Conservation (phyloP, 2,797 vertebrate species). For the Spinibarbus caldwelli region DNA sequence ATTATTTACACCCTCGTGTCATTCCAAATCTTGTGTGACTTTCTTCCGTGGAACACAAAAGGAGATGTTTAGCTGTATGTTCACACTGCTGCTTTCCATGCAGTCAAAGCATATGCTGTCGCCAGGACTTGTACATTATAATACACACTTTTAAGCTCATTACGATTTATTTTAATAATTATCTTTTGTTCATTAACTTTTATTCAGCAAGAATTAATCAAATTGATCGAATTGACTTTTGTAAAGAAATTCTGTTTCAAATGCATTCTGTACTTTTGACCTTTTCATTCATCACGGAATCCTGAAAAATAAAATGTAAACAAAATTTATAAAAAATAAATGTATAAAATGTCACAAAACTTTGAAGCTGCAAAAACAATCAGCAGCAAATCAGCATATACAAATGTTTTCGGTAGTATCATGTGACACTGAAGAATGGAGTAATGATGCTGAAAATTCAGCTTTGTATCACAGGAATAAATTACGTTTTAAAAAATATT, state of each 20-base stretch:
- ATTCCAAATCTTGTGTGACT: background rate
- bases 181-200: background rate
- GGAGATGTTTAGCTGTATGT: background rate
- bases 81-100: background rate
- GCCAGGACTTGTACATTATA: background rate
- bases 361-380: too few relatives aligned
- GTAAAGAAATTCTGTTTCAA: background rate
- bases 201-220: background rate
- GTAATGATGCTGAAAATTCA: background rate
- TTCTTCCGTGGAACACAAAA: background rate
- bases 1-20: too few relatives aligned
- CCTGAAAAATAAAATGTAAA: background rate
- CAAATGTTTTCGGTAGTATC: background rate
- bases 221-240: background rate
- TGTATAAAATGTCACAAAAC: too few relatives aligned
- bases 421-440: background rate
- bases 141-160: background rate
- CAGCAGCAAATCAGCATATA: background rate
- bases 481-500: background rate
- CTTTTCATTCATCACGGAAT: background rate
- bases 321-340: background rate
- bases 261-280: background rate
- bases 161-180: background rate
- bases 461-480: background rate
- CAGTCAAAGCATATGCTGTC: background rate